phyloP scores from a whole-genome alignment of 2,888 invertebrate genomes.

The Hydraecia micacea region DNA sequence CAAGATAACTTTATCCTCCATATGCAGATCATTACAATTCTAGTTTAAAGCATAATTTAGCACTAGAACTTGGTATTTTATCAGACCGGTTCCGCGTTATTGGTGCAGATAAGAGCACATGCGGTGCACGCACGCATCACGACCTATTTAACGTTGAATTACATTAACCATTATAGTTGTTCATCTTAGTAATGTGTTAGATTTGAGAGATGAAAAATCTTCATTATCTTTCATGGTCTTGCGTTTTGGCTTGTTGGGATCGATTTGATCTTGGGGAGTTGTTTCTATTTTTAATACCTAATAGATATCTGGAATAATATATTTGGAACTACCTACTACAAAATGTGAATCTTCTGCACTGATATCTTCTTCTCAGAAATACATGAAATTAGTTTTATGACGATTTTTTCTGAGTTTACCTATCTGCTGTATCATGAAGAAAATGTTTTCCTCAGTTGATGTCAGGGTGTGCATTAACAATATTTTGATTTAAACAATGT shows the following conservation, averaged over 20 bases:
- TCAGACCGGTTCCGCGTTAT: slow-evolving; percentile 47
- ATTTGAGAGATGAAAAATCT: not conserved
- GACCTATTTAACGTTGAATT: slow-evolving; percentile 36
- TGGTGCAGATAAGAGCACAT: slow-evolving; percentile 39
- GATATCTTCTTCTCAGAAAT: not conserved
- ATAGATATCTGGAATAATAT: not conserved
- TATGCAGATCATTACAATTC: not conserved
- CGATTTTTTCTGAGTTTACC: no score
- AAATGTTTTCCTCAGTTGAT: not conserved
- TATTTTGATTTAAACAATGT: not conserved
- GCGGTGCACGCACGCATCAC: slow-evolving; percentile 37
- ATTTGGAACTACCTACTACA: not conserved
- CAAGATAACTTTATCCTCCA: not conserved
- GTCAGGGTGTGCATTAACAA: no score
- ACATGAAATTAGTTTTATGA: not conserved
- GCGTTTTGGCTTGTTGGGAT: not conserved
- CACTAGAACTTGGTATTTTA: slow-evolving; percentile 25
- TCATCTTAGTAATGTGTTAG: not conserved
- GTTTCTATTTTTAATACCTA: not conserved
- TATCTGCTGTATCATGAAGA: not conserved
- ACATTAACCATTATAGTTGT: slow-evolving; percentile 6
- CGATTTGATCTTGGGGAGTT: not conserved
- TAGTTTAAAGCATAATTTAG: not conserved
- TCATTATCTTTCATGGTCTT: not conserved
- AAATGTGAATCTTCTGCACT: not conserved